Base-by-base conservation (phyloP, 2,888 invertebrate species). In the Lithophane leautieri region DNA sequence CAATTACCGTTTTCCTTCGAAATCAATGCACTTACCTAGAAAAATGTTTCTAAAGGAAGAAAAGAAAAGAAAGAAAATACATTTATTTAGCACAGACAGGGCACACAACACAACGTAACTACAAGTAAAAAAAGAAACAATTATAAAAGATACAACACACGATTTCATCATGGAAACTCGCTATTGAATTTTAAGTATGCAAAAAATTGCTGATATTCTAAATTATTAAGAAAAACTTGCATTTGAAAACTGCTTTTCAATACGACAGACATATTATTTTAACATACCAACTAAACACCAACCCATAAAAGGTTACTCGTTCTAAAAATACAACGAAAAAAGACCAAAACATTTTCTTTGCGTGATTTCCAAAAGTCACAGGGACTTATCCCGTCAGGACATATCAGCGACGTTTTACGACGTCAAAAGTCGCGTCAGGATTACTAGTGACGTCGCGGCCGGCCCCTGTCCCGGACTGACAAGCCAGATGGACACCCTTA, bases 401-500 rank as follows among this genome's bases (percentile, higher is more conserved):
- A 79, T 89, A 88, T 90, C 89, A 89, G 86, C 85, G 88, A 83
- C 87, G 80, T 87, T 87, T 88, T 86, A 81, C 85, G 87, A 83
- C 91, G 86, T 86, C 90, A 89, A 83, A 89, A 88, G 90, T 90
- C 88, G 75, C 84, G 86, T 85, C 88, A 82, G 91, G 90, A 90
- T 90, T 90, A 90, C 82, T 80, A 67, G 84, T 84, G 88, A 85
- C 87, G 80, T 81, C 86, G 79, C 81, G 88, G 85, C 86, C 79
- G 84, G 84, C 86, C 88, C 84, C 85, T 88, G 89, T 90, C 90
- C 86, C 70, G 70, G 73, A 82, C 84, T 87, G 88, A 89, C 89
- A 86, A 71, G 80, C 77, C 70, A 77, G 85, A 90, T 90, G 90
- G 90, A 90, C 90, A 89, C 87, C 88, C 86, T 88, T 86, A 89